A percentile compares a stretch with the other conserved stretches of the same genome.
Conservation (phyloP, 1,140 invertebrate species). For the Aphidius ervi region DNA sequence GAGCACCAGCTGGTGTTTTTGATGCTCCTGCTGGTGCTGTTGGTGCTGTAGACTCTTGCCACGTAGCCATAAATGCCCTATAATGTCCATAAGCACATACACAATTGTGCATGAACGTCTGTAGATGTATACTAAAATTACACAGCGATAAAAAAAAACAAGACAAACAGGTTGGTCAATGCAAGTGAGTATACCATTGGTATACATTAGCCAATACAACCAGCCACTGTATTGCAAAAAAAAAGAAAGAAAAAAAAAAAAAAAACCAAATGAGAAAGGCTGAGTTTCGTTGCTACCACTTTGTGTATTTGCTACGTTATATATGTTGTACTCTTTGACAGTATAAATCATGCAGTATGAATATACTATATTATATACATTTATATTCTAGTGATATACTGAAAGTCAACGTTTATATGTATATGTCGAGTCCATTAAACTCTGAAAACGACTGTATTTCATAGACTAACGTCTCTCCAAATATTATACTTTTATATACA, state of each 20-base stretch:
- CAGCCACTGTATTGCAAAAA: background rate
- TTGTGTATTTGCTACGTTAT: constrained; percentile 1
- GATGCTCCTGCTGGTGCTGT: no score
- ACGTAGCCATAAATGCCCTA: constrained; percentile 19
- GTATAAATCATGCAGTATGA: no score
- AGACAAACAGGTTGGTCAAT: constrained; percentile 9
- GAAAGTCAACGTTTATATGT: no score
- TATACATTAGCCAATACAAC: no score
- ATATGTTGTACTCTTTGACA: background rate
- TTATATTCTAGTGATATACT: no score
- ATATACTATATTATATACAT: no score
- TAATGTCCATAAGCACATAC: background rate
- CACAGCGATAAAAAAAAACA: background rate
- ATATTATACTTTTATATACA: no score
- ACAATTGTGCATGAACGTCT: background rate
- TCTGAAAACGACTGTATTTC: no score
- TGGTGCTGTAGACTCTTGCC: constrained; percentile 6
- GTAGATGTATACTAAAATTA: no score
- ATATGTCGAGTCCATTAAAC: no score
- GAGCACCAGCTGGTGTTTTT: constrained; percentile 12
- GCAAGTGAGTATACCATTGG: background rate
- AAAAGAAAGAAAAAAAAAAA: background rate
- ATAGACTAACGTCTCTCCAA: no score
- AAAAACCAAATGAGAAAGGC: constrained; percentile 6
- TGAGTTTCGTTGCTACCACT: constrained; percentile 9